Base-by-base conservation (phyloP, 1,140 invertebrate genomes). In the Danaus plexippus region DNA sequence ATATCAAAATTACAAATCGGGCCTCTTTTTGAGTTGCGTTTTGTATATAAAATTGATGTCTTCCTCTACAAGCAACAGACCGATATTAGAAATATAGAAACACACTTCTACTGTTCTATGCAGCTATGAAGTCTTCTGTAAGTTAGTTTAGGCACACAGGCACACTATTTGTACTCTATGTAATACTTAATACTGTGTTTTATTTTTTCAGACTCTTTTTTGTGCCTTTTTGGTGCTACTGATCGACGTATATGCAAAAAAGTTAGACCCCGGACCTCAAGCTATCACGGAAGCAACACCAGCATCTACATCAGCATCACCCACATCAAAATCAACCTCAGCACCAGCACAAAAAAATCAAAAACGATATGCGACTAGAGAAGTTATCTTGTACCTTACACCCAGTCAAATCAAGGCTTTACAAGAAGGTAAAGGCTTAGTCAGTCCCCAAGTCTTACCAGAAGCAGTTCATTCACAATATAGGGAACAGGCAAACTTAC, bases 381-480 rank as follows among this genome's bases (percentile, higher is more conserved):
- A 85, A 55, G 61, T 78, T 11, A 71, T 78, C 44, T 55, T 82
- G 9, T 80, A 77, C 47, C 57, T 85, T 49, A 82, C 76, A 42
- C 77, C 77, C 3, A 73, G 57, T 13, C 73, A 82, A 67, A 76
- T 82, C 40, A 68, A 59, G 50, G 68, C 70, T 18, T 57, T 80
- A 9, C 64, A 81, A 67, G 61, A 66, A 22, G 69, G 70, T 49
- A 61, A 70, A 52, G 64, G 61, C 9, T 55, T 56, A 13, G 52
- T 64, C 9, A 66, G 54, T 52, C 42, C 59, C 47, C 48, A 65
- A 43, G 15, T 57, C 46, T 42, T 45, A 10, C 43, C 12, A 9
- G 51, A 59, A 56, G 45, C 11, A 54, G 52, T 51, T 6, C 57
- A 61, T 54, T 13, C 58, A 18, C 13, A 41, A 2, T 46, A 58